phyloP scores from a whole-genome alignment of 1,140 invertebrate genomes.

The Anoplophora glabripennis region DNA sequence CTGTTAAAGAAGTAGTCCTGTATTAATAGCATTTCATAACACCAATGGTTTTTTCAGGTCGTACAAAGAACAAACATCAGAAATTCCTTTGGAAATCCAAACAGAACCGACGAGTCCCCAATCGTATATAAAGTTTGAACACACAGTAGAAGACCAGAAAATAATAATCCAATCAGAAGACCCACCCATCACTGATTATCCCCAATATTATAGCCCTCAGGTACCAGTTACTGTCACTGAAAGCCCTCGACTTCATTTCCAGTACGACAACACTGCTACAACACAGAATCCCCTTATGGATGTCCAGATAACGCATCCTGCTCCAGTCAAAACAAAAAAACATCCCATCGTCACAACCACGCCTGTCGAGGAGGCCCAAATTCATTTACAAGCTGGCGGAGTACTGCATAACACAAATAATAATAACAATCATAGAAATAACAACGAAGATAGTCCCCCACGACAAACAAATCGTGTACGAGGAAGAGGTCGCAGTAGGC shows the following conservation, averaged over 20 bases:
- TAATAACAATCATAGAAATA: neutral
- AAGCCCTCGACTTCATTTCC: slow-evolving; percentile 3
- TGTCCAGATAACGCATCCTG: slow-evolving; percentile 21
- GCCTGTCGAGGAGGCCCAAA: slow-evolving; percentile 16
- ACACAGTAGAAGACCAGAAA: slow-evolving; percentile 19
- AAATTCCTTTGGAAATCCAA: neutral
- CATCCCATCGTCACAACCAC: slow-evolving; percentile 3
- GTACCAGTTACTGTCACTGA: slow-evolving; percentile 10
- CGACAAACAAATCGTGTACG: neutral
- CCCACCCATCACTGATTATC: slow-evolving; percentile 1
- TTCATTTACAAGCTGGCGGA: slow-evolving; percentile 18
- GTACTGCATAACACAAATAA: slow-evolving; percentile 22
- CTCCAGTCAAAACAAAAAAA: slow-evolving; percentile 10
- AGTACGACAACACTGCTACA: slow-evolving; percentile 13
- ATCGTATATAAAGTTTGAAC: slow-evolving; percentile 30
- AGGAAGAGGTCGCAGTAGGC: slow-evolving; percentile 23
- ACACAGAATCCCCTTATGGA: slow-evolving; percentile 21
- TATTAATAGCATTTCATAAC: neutral
- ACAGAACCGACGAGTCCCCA: slow-evolving; percentile 11
- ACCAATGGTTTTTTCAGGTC: neutral
- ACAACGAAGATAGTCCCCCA: slow-evolving; percentile 2
- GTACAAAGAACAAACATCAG: slow-evolving; percentile 4
- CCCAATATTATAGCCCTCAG: slow-evolving; percentile 13
- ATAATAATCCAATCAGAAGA: slow-evolving; percentile 1
- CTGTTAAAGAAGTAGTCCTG: neutral